Conservation (phyloP, 2,797 vertebrate genomes). For the Gambusia yucatana region DNA sequence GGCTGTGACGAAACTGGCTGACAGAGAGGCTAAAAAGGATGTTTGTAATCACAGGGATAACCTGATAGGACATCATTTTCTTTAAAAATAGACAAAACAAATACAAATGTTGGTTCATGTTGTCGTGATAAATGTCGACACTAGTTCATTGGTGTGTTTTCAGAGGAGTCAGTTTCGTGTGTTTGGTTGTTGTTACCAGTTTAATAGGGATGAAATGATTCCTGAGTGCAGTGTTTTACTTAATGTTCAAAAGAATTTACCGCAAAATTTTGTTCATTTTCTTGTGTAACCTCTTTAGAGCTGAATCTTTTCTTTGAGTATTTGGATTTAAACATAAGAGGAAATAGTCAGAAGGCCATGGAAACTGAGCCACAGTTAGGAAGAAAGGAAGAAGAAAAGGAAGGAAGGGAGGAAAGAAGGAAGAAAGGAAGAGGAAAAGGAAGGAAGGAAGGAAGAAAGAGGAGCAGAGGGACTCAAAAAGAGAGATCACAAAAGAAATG, state of each 20-base stretch:
- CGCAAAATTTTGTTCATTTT: not conserved
- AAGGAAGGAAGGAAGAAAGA: not conserved
- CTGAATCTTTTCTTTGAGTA: not conserved
- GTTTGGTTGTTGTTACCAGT: not conserved
- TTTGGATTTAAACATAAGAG: not conserved
- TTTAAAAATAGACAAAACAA: not conserved
- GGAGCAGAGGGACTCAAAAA: not conserved
- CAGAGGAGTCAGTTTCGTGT: not conserved
- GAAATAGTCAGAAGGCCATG: not conserved
- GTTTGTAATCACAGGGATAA: not conserved
- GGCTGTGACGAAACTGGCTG: not conserved
- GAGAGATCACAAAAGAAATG: not conserved
- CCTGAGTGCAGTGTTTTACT: not conserved
- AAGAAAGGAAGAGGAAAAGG: not conserved
- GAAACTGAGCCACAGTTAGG: not conserved
- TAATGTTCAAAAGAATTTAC: not conserved
- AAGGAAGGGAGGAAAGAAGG: not conserved
- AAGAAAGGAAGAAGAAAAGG: not conserved
- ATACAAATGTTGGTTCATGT: not conserved
- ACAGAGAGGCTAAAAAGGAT: not conserved
- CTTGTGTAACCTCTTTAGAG: not conserved
- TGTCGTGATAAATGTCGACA: not conserved
- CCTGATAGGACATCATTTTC: not conserved
- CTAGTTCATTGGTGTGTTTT: not conserved
- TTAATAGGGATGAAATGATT: not conserved